phyloP scores from a whole-genome alignment of 2,888 invertebrate species.

The Leucophenga maculata region DNA sequence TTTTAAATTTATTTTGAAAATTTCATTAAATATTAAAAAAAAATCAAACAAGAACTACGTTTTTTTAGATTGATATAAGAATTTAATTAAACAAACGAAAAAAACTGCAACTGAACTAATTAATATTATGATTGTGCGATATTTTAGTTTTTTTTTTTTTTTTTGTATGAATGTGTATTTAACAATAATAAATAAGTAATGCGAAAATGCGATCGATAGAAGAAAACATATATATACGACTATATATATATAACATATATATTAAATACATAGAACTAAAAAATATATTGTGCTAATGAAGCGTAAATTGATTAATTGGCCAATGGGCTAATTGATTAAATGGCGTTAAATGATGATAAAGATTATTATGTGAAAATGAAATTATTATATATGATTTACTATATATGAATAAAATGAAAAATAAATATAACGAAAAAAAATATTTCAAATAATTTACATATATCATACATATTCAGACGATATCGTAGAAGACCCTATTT shows the following conservation, averaged over 20 bases:
- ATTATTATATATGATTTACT: conserved; percentile 10
- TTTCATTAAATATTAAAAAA: background rate
- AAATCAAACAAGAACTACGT: background rate
- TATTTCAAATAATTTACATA: too few species aligned
- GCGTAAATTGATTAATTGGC: too few species aligned
- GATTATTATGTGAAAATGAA: conserved; percentile 23
- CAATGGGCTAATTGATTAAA: too few species aligned
- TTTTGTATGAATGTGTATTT: conserved; percentile 19
- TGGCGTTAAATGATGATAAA: background rate
- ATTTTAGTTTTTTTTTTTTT: background rate
- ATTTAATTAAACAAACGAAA: background rate
- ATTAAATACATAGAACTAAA: background rate
- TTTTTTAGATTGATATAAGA: background rate
- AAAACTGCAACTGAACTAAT: conserved; percentile 15
- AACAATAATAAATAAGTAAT: conserved; percentile 17
- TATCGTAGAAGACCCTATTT: too few species aligned
- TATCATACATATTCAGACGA: too few species aligned
- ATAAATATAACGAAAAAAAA: conserved; percentile 16
- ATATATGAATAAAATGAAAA: conserved; percentile 9
- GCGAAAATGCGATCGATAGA: conserved; percentile 7
- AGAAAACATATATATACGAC: background rate
- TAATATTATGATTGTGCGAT: background rate
- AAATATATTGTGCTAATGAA: too few species aligned
- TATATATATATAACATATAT: conserved; percentile 13
- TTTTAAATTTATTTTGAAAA: conserved; percentile 7